Evolutionary conservation across 1,140 invertebrate genomes (phyloP).

Genomic region (Babylonia areolata): DNA sequence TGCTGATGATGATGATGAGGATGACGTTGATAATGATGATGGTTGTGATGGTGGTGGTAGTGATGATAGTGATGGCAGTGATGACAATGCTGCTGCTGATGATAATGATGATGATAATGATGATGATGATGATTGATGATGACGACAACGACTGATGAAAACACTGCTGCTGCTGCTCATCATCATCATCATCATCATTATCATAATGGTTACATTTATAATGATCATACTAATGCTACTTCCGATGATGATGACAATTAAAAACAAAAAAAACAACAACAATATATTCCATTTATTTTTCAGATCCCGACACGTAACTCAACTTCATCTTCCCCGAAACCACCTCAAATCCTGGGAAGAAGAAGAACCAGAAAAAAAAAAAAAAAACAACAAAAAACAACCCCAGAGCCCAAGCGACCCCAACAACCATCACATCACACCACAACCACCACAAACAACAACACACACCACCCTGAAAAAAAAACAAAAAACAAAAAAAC

Average conservation of each 20-base stretch:
- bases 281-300: neutral
- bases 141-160: slow-evolving; percentile 16
- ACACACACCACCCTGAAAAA: neutral
- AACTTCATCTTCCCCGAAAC: neutral
- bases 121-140: slow-evolving; percentile 33
- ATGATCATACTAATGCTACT: neutral
- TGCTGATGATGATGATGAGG: too few species aligned
- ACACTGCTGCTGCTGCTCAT: neutral
- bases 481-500: too few species aligned
- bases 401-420: neutral
- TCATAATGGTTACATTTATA: slow-evolving; percentile 18
- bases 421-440: neutral
- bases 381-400: neutral
- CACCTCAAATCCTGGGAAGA: neutral
- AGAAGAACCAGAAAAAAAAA: neutral
- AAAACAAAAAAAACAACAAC: neutral
- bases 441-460: neutral
- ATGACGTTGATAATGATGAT: neutral
- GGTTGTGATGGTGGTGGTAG: neutral
- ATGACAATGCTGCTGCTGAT: slow-evolving; percentile 24
- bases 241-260: neutral
- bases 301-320: neutral
- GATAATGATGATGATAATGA: slow-evolving; percentile 34
- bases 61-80: neutral
- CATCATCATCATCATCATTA: neutral